phyloP scores from a whole-genome alignment of 2,113 vertebrate species.

The Athene cunicularia region DNA sequence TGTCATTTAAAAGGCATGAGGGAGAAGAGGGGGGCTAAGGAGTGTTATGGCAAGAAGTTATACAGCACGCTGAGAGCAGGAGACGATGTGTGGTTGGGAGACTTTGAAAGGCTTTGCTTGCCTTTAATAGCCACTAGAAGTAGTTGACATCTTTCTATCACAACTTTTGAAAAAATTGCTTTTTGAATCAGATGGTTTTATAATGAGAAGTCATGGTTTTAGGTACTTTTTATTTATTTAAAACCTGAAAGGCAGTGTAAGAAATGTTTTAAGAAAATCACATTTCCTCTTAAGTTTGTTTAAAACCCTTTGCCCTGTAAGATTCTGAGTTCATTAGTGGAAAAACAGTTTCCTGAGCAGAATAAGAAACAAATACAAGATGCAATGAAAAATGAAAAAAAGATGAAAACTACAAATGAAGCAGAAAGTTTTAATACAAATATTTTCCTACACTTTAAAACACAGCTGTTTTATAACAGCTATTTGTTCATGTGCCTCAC shows the following conservation, averaged over 20 bases:
- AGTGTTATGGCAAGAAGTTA: not conserved
- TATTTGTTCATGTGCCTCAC: not conserved
- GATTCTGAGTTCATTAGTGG: not conserved
- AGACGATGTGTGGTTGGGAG: not conserved
- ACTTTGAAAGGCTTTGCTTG: not conserved
- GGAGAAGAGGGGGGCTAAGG: not conserved
- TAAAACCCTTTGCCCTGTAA: not conserved
- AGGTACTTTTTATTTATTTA: not conserved
- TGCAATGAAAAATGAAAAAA: not conserved
- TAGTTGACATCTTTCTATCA: not conserved
- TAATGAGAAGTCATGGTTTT: not conserved
- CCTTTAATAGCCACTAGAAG: not conserved
- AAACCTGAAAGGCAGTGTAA: not conserved
- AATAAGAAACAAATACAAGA: not conserved
- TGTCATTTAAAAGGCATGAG: not conserved
- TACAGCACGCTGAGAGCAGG: not conserved
- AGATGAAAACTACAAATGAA: not conserved
- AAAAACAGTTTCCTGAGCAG: not conserved
- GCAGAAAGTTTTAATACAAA: not conserved
- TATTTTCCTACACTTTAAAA: not conserved
- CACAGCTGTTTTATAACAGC: not conserved
- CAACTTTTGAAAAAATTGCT: not conserved
- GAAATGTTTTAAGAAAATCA: not conserved
- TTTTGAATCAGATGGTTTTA: not conserved
- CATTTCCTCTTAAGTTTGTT: not conserved